Percentiles rank a stretch among this genome's conserved stretches.
Evolutionary conservation across 1,140 invertebrate species (phyloP).

Genomic region (Danaus plexippus): DNA sequence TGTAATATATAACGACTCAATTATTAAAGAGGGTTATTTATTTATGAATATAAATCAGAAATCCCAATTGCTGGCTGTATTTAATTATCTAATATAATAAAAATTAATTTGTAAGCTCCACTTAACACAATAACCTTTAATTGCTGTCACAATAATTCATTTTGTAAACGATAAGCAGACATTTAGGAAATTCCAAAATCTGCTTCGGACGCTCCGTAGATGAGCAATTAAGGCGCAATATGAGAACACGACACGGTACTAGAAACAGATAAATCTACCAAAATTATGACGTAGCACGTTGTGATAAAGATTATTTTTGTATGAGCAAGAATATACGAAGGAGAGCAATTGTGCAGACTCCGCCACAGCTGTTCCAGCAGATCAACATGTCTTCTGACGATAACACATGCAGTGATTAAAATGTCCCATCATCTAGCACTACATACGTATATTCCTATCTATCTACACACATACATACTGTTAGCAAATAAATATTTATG

Average conservation of each 20-base stretch:
- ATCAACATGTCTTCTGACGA: slow-evolving; percentile 6
- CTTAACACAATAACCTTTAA: slow-evolving; percentile 4
- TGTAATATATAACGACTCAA: no score
- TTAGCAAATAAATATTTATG: no score
- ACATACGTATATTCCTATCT: no score
- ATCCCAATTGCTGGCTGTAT: no score
- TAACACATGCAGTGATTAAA: no score
- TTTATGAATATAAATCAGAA: no score
- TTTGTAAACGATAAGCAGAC: neutral
- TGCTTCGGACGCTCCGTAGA: slow-evolving; percentile 5
- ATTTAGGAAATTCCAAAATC: neutral
- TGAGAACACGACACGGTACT: slow-evolving; percentile 7
- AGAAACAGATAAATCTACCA: slow-evolving; percentile 1
- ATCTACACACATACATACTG: no score
- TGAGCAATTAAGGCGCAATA: slow-evolving; percentile 13
- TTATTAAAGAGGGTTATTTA: no score
- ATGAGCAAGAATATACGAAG: slow-evolving; percentile 1
- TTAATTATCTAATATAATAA: no score
- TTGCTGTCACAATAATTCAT: slow-evolving; percentile 2
- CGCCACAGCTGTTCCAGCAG: slow-evolving; percentile 6
- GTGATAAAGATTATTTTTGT: slow-evolving; percentile 4
- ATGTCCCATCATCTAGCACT: no score
- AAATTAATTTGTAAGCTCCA: neutral
- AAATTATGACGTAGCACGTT: slow-evolving; percentile 4
- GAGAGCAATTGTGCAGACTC: slow-evolving; percentile 8